phyloP scores from a whole-genome alignment of 2,797 vertebrate genomes.

The Rhinogobio ventralis region DNA sequence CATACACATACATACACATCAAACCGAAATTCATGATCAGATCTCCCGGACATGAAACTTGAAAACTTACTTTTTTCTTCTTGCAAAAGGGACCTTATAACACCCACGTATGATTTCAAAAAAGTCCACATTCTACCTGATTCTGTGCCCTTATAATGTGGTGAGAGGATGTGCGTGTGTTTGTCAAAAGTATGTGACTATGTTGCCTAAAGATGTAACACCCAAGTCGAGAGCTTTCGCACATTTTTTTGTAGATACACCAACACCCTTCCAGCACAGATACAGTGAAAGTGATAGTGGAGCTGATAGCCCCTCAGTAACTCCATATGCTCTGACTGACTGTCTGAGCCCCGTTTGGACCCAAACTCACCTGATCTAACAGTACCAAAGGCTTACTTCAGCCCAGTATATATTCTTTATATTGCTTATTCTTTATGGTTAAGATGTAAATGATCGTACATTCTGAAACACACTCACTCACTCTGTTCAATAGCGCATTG shows the following conservation, averaged over 20 bases:
- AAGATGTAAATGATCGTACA: neutral
- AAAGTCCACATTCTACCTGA: neutral
- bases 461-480: neutral
- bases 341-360: neutral
- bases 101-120: neutral
- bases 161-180: neutral
- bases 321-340: neutral
- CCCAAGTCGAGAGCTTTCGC: conserved; percentile 32
- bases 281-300: conserved; percentile 27
- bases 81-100: neutral
- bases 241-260: conserved; percentile 42
- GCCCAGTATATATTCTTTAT: neutral
- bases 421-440: neutral
- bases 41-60: neutral
- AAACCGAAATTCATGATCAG: neutral
- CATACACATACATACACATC: neutral
- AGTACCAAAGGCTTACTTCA: neutral
- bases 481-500: neutral
- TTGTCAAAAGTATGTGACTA: conserved; percentile 20
- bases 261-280: conserved; percentile 39
- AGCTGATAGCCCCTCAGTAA: conserved; percentile 1
- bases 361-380: conserved; percentile 9
- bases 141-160: conserved; percentile 11
- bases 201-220: conserved; percentile 42
- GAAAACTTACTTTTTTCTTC: neutral